Percentiles rank a stretch among this genome's conserved stretches.
Conservation (phyloP, 2,113 vertebrate genomes). For the Chitala chitala region DNA sequence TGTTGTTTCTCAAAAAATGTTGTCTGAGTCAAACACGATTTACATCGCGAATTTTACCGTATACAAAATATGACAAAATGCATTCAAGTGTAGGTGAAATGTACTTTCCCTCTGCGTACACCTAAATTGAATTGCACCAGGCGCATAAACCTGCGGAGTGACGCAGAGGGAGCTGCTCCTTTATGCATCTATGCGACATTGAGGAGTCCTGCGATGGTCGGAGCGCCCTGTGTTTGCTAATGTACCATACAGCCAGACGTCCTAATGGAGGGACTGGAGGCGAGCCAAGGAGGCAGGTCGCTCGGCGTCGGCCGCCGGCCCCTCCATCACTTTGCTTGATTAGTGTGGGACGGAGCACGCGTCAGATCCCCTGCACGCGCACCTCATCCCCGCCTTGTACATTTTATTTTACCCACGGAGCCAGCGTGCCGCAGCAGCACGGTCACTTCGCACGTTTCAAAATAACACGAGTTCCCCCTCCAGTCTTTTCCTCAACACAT, state of each 20-base stretch:
- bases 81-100: too few relatives aligned
- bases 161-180: too few relatives aligned
- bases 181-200: neutral
- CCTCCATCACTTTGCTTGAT: constrained; percentile 16
- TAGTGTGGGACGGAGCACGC: constrained; percentile 15
- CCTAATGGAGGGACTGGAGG: constrained; percentile 11
- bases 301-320: neutral
- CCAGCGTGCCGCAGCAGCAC: neutral
- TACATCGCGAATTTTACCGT: too few relatives aligned
- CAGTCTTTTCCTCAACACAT: too few relatives aligned
- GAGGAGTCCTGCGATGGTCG: neutral
- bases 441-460: too few relatives aligned
- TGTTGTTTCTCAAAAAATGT: too few relatives aligned
- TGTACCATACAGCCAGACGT: neutral
- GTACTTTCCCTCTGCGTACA: too few relatives aligned
- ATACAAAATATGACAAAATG: too few relatives aligned
- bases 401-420: constrained; percentile 10
- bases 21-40: too few relatives aligned
- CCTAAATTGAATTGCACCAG: too few relatives aligned
- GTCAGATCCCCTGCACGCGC: neutral
- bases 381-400: neutral
- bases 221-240: neutral
- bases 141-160: too few relatives aligned
- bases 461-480: too few relatives aligned
- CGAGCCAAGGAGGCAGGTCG: constrained; percentile 3